Evolutionary conservation across 2,113 vertebrate genomes (phyloP).

Genomic region (Gavia stellata): DNA sequence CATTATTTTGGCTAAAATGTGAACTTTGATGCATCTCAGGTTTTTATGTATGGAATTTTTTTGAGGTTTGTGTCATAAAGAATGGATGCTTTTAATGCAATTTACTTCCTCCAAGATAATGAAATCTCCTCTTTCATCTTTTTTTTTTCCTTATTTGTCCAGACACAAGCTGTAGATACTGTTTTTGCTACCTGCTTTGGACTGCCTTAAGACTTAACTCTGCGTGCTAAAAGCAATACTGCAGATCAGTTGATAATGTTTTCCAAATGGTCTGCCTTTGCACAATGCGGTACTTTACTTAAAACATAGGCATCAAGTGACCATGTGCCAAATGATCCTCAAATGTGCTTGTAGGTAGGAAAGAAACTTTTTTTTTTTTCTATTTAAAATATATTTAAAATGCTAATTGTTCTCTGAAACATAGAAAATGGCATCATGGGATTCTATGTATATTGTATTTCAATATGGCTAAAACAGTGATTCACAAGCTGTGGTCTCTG

Average conservation of each 20-base stretch:
- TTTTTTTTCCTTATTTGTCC: not conserved
- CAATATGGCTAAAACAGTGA: not conserved
- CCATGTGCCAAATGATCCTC: not conserved
- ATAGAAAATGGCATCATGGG: not conserved
- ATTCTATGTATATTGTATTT: not conserved
- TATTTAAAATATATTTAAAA: not conserved
- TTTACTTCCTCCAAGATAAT: not conserved
- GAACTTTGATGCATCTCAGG: conserved; percentile 18
- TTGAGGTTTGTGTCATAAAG: not conserved
- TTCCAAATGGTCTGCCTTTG: conserved; percentile 9
- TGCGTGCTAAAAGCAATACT: not conserved
- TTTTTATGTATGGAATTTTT: not conserved
- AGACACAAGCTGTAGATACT: not conserved
- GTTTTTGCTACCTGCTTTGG: not conserved
- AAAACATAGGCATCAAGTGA: not conserved
- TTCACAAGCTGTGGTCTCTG: not conserved
- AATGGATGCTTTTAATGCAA: conserved; percentile 8
- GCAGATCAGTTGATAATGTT: not conserved
- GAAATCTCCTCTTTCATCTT: not conserved
- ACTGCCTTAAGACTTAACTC: conserved; percentile 31
- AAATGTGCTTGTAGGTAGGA: not conserved
- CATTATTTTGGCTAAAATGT: not conserved
- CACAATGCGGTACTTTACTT: not conserved
- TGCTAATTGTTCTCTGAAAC: not conserved
- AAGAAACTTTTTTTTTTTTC: not conserved